A percentile compares a stretch with the other conserved stretches of the same genome.
Evolutionary conservation across 2,888 invertebrate genomes (phyloP).

Genomic region (Nymphalis urticae): DNA sequence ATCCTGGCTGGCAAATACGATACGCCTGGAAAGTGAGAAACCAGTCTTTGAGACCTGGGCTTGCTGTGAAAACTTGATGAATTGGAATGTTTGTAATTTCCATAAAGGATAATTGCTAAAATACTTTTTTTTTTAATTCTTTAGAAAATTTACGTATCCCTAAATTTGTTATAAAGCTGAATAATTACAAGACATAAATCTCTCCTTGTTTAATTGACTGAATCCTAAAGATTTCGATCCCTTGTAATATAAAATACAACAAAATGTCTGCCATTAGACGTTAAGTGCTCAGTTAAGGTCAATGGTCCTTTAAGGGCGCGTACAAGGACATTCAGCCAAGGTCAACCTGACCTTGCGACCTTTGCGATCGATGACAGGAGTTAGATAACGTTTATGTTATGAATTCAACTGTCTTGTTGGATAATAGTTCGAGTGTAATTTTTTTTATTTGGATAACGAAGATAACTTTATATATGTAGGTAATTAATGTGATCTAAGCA

Average conservation of each 20-base stretch:
- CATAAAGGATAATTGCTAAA: too few relatives aligned
- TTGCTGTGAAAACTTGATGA: too few relatives aligned
- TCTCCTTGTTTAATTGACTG: not conserved
- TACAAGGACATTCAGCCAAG: slow-evolving; percentile 49
- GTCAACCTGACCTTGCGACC: slow-evolving; percentile 44
- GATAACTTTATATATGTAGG: too few relatives aligned
- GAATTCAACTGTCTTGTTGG: not conserved
- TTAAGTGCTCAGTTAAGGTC: slow-evolving; percentile 42
- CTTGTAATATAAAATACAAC: slow-evolving; percentile 10
- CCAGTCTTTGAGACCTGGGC: too few relatives aligned
- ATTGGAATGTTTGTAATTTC: too few relatives aligned
- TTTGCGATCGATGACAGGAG: slow-evolving; percentile 3
- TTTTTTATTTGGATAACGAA: too few relatives aligned
- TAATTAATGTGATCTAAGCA: too few relatives aligned
- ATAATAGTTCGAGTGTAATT: not conserved
- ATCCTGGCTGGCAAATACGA: too few relatives aligned
- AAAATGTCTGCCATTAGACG: slow-evolving; percentile 21
- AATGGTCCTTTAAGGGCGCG: slow-evolving; percentile 48
- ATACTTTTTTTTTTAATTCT: too few relatives aligned
- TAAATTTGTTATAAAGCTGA: too few relatives aligned
- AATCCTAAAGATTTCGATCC: slow-evolving; percentile 5
- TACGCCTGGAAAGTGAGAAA: too few relatives aligned
- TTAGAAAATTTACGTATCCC: too few relatives aligned
- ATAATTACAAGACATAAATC: not conserved
- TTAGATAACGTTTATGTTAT: not conserved